A percentile compares a stretch with the other conserved stretches of the same genome.
Evolutionary conservation across 53 echinoderm and acorn worm species (phyloP).

Genomic region (Luidia sarsii): DNA sequence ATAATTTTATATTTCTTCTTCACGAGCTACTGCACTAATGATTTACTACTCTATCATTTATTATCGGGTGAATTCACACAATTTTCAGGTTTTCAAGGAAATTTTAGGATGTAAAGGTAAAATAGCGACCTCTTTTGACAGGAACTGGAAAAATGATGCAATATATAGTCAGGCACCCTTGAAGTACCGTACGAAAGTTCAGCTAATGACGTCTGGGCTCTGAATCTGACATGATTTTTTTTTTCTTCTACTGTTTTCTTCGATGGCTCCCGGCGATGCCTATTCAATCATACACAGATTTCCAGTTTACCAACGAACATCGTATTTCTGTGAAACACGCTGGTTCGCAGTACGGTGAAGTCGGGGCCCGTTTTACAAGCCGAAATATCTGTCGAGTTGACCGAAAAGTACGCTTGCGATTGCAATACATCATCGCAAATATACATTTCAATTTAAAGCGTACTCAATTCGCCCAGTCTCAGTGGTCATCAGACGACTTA

Average conservation of each 20-base stretch:
- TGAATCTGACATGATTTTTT: neutral
- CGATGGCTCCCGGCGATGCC: slow-evolving; percentile 3
- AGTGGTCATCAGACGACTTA: neutral
- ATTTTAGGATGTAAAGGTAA: too few species aligned
- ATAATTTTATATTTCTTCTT: too few species aligned
- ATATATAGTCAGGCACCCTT: slow-evolving; percentile 31
- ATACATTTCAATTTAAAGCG: too few species aligned
- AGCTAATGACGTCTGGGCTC: neutral
- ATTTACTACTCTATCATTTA: too few species aligned
- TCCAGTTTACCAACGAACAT: neutral
- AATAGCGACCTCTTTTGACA: slow-evolving; percentile 13
- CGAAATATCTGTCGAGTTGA: too few species aligned
- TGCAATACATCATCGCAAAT: neutral
- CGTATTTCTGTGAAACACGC: too few species aligned
- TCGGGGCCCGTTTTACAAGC: too few species aligned
- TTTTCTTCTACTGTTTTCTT: neutral
- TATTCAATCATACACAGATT: neutral
- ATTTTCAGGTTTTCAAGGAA: too few species aligned
- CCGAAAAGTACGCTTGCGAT: neutral
- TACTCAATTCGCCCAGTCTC: neutral
- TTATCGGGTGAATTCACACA: too few species aligned
- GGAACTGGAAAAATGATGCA: slow-evolving; percentile 29
- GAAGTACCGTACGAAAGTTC: neutral
- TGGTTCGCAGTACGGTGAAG: neutral
- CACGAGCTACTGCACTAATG: too few species aligned